Percentiles rank a stretch among this genome's conserved stretches.
Conservation (phyloP, 2,113 vertebrate species). For the Trematocara stigmaticum region DNA sequence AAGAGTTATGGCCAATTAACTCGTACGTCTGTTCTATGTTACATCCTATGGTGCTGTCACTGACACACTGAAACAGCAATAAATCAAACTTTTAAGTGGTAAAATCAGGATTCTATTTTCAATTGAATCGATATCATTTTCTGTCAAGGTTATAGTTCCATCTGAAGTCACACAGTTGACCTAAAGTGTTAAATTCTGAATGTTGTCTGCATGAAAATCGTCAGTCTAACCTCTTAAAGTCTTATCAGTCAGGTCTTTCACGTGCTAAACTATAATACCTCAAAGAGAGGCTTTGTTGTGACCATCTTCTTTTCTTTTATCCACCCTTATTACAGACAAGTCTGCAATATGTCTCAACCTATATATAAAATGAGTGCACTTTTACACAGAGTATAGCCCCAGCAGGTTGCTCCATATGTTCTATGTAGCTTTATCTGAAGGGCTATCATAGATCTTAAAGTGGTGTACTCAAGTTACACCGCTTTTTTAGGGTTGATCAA, state of each 20-base stretch:
- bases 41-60: neutral
- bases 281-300: conserved; percentile 27
- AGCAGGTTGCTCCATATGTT: conserved; percentile 43
- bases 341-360: conserved; percentile 8
- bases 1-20: conserved; percentile 5
- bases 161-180: neutral
- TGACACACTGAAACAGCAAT: neutral
- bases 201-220: rapidly evolving
- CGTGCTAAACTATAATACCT: neutral
- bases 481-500: conserved; percentile 22
- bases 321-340: neutral
- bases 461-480: conserved; percentile 31
- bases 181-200: neutral
- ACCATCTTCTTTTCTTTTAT: neutral
- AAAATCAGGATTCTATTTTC: neutral
- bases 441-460: neutral
- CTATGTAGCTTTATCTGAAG: neutral
- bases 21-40: neutral
- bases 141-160: neutral
- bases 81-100: neutral
- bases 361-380: neutral
- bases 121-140: neutral
- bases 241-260: neutral
- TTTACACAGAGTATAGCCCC: neutral
- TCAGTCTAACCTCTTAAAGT: neutral